A percentile compares a stretch with the other conserved stretches of the same genome.
These are phyloP conservation scores for Manacus vitellinus DNA, from an alignment of 2,113 vertebrate species.

Conservation along the genomic window DNA sequence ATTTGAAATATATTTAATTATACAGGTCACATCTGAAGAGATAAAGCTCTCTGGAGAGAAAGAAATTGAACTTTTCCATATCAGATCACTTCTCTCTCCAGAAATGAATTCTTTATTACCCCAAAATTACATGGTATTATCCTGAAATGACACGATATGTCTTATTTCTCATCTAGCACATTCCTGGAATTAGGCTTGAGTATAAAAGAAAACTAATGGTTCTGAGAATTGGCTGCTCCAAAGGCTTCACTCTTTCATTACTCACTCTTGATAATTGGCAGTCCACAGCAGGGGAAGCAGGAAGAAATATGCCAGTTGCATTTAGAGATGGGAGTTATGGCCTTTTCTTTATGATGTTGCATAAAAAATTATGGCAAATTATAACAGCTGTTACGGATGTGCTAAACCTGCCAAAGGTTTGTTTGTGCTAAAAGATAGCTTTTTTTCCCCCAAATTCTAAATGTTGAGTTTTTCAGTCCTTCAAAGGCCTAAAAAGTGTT, in stretches of 20 bases:
- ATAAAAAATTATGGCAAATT: conserved; percentile 68
- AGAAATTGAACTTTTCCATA: conserved; percentile 78
- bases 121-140: conserved; percentile 82
- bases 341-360: conserved; percentile 52
- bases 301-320: conserved; percentile 52
- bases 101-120: conserved; percentile 82
- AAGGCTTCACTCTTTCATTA: conserved; percentile 56
- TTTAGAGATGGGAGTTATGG: conserved; percentile 44
- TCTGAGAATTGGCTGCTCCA: conserved; percentile 73
- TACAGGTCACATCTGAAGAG: conserved; percentile 80
- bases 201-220: conserved; percentile 77
- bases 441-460: not conserved
- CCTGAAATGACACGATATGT: conserved; percentile 80
- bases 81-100: conserved; percentile 71
- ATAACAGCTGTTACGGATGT: conserved; percentile 63
- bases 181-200: conserved; percentile 75
- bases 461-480: not conserved
- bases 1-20: conserved; percentile 84
- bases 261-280: conserved; percentile 64
- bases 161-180: conserved; percentile 75
- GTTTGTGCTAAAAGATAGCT: conserved; percentile 40
- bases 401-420: conserved; percentile 54
- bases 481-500: not conserved
- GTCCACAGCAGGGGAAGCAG: conserved; percentile 34
- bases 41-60: conserved; percentile 77